Evolutionary conservation across 2,797 vertebrate species (phyloP).

Genomic region (Channa striata): DNA sequence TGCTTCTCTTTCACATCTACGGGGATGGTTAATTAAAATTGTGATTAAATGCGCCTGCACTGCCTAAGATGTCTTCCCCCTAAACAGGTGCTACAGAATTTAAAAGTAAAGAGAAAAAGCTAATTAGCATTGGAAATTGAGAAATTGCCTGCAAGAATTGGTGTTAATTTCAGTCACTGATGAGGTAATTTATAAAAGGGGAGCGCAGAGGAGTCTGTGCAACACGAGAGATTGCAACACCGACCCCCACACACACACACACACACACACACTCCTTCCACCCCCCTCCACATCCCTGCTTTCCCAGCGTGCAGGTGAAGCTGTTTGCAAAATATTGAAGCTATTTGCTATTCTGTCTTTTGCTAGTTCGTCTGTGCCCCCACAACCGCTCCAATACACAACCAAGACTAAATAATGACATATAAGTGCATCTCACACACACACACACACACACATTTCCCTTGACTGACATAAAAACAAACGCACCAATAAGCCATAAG

Average conservation of each 20-base stretch:
- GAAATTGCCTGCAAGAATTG: conserved; percentile 99
- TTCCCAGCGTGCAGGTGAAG: conserved; percentile 95
- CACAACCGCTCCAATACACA: conserved; percentile 76
- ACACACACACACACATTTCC: conserved; percentile 6
- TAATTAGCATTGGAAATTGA: conserved; percentile 99
- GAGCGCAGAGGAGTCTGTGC: conserved; percentile 90
- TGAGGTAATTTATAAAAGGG: conserved; percentile 99
- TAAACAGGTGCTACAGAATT: conserved; percentile 99
- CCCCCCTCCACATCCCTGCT: conserved; percentile 56
- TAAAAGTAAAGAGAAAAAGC: conserved; percentile 99
- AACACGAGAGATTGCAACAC: conserved; percentile 91
- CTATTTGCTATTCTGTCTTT: conserved; percentile 90
- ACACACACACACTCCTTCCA: conserved; percentile 47
- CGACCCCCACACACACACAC: conserved; percentile 60
- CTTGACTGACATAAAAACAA: conserved; percentile 4
- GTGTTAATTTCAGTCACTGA: conserved; percentile 99
- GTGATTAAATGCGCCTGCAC: conserved; percentile 99
- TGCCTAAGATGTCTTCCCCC: conserved; percentile 98
- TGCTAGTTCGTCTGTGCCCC: conserved; percentile 80
- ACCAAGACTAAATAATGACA: conserved; percentile 44
- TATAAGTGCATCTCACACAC: conserved; percentile 18
- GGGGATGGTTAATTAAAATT: conserved; percentile 99
- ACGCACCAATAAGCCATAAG: conserved; percentile 1
- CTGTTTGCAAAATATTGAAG: conserved; percentile 97
- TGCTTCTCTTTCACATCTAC: conserved; percentile 99